phyloP scores from a whole-genome alignment of 2,113 vertebrate genomes.

The Microtus oregoni region DNA sequence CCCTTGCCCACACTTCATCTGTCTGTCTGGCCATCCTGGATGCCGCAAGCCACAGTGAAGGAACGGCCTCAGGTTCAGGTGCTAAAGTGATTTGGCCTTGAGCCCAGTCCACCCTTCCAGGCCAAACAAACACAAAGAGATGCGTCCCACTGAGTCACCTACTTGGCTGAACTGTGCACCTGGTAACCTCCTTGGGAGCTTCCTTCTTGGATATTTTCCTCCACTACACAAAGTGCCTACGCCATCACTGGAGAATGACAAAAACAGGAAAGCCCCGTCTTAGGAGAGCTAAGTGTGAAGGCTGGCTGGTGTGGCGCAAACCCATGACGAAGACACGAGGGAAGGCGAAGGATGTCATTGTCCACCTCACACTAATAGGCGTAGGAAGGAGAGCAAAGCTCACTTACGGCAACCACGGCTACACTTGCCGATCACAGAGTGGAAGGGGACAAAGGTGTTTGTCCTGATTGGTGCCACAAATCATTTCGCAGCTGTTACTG shows the following conservation, averaged over 20 bases:
- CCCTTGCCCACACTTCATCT: neutral
- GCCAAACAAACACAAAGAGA: constrained; percentile 75
- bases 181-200: constrained; percentile 48
- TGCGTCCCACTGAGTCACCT: constrained; percentile 35
- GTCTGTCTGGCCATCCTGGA: neutral
- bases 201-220: constrained; percentile 40
- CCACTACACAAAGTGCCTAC: constrained; percentile 7
- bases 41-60: neutral
- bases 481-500: constrained; percentile 66
- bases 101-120: constrained; percentile 75
- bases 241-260: neutral
- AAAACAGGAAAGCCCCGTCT: constrained; percentile 49
- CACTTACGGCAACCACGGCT: neutral
- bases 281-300: neutral
- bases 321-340: neutral
- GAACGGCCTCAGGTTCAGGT: constrained; percentile 63
- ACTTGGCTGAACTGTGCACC: constrained; percentile 69
- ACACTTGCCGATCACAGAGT: neutral
- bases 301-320: neutral
- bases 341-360: neutral
- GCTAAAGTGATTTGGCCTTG: constrained; percentile 61
- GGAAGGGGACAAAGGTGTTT: constrained; percentile 3
- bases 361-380: neutral
- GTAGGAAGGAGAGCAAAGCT: neutral
- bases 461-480: neutral